Percentiles rank a stretch among this genome's conserved stretches.
phyloP scores from a whole-genome alignment of 2,888 invertebrate genomes.

The Selenia dentaria region DNA sequence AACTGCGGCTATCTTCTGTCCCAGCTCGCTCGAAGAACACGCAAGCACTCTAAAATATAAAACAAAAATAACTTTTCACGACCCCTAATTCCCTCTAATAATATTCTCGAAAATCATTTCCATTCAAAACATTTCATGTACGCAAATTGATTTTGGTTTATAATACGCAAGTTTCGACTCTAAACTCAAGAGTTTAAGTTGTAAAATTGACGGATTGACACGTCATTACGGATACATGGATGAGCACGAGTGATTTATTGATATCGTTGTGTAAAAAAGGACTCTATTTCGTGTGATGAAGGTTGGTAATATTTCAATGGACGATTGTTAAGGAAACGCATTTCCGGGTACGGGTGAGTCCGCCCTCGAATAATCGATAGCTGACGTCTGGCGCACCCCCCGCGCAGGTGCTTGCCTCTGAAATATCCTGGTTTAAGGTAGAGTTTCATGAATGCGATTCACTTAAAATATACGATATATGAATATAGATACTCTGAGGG shows the following conservation, averaged over 20 bases:
- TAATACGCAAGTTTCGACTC: conserved; percentile 42
- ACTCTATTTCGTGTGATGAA: conserved; percentile 43
- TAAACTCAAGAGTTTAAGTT: conserved; percentile 40
- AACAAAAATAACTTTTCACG: conserved; percentile 29
- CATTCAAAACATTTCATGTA: conserved; percentile 61
- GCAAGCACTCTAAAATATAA: conserved; percentile 9
- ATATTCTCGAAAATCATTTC: conserved; percentile 62
- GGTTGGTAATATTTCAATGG: conserved; percentile 48
- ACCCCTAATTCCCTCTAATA: conserved; percentile 44
- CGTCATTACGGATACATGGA: conserved; percentile 54
- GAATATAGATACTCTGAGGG: too few species aligned
- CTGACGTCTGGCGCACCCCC: conserved; percentile 78
- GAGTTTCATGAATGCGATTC: conserved; percentile 31
- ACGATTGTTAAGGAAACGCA: conserved; percentile 60
- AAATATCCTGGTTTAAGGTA: conserved; percentile 49
- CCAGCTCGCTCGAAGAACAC: not conserved
- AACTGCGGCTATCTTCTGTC: too few species aligned
- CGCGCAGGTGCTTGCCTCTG: conserved; percentile 63
- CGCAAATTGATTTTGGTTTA: conserved; percentile 55
- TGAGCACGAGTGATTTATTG: conserved; percentile 66
- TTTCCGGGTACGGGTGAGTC: conserved; percentile 69
- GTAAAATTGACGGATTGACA: conserved; percentile 51
- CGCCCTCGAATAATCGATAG: conserved; percentile 83
- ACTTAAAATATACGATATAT: too few species aligned
- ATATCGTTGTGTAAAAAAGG: conserved; percentile 40